These are phyloP conservation scores for Dasysyrphus tricinctus DNA, from an alignment of 2,888 invertebrate species.

Conservation along the genomic window DNA sequence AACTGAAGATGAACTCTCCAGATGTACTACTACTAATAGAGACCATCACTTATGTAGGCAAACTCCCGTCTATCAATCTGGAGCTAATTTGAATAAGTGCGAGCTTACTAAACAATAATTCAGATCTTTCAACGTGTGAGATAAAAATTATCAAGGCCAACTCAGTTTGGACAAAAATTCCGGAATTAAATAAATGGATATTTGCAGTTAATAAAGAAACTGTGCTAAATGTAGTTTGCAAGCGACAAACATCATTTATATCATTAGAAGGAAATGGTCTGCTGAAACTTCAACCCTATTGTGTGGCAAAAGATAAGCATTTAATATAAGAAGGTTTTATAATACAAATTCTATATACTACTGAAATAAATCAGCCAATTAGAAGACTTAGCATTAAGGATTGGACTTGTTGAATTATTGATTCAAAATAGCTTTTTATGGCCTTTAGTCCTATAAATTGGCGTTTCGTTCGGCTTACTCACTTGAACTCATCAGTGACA, in stretches of 20 bases:
- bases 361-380: no score
- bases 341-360: no score
- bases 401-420: no score
- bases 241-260: neutral
- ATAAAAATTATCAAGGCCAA: no score
- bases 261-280: slow-evolving; percentile 23
- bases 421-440: no score
- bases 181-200: neutral
- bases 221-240: slow-evolving; percentile 13
- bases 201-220: neutral
- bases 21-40: neutral
- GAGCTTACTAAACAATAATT: neutral
- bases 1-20: neutral
- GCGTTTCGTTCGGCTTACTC: no score
- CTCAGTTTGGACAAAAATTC: neutral
- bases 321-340: no score
- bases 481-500: no score
- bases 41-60: neutral
- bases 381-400: no score
- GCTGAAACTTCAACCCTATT: neutral
- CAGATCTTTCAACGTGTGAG: neutral
- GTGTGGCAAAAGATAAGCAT: slow-evolving; percentile 18
- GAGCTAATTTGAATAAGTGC: neutral
- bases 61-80: neutral
- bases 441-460: no score